Evolutionary conservation across 2,113 vertebrate genomes (phyloP), one percentile per base, ranked within the genome.

Genomic region (Ptilorrhoa leucosticta): DNA sequence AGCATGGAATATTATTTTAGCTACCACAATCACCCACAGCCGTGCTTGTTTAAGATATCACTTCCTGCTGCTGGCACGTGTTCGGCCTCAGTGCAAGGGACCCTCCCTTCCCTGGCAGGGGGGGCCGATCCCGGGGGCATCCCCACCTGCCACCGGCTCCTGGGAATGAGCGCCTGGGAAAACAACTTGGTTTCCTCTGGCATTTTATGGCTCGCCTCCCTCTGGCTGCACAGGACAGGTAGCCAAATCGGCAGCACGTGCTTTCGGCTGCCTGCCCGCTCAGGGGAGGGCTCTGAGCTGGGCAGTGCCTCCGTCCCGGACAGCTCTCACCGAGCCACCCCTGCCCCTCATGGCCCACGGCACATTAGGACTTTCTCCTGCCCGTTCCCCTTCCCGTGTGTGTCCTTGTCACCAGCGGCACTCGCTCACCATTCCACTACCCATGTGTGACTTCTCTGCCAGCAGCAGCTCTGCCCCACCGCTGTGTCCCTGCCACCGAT

Each of bases 401-500:
- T 31, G 56, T 47, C 20, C 19, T 58, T 26, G n/a, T 68, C 86
- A 57, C 20, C 85, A 22, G 57, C 82, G 73, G 48, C 40, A 18
- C 40, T 11, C 7, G 2, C 58, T 64, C 44, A 31, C 37, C 31
- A 15, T 44, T 26, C 31, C 83, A 76, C 6, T 15, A 31, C 9
- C 44, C 31, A 1, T 1, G 44, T 22, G 61, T 21, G 61, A 51
- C 31, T 1, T 31, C 30, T 40, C 14, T 60, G 64, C 4, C 54
- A 42, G 39, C 4, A 14, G 28, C 63, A 66, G 47, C 30, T 87
- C 42, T 73, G 79, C 13, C 60, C 24, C 69, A 22, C 13, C 2
- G 0, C 45, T 1, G 0, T 5, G 2, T 53, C 71, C 58, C 54
- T 57, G 27, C 5, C 37, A 26, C 22, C 0, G 0, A 15, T 3